A percentile compares a stretch with the other conserved stretches of the same genome.
phyloP scores from a whole-genome alignment of 2,888 invertebrate species.

The Melanostoma scalare region DNA sequence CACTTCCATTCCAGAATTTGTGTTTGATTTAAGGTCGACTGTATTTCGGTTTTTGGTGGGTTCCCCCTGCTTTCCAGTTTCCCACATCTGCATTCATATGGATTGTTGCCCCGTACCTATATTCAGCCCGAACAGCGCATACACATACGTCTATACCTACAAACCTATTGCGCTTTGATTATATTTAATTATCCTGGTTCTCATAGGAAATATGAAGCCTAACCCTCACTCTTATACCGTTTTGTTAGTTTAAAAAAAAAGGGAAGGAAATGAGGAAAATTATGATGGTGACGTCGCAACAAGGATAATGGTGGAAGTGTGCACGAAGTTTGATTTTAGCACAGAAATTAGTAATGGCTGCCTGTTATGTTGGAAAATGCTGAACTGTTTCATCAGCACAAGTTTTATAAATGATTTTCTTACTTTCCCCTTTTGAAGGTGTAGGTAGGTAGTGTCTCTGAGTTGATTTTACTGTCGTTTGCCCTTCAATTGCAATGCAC shows the following conservation, averaged over 20 bases:
- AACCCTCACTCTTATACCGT: constrained; percentile 34
- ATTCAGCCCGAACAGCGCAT: constrained; percentile 38
- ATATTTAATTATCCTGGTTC: constrained; percentile 66
- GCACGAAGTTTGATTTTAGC: constrained; percentile 47
- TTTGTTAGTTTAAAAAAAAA: constrained; percentile 40
- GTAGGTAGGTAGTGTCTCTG: neutral
- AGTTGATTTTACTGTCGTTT: too few relatives aligned
- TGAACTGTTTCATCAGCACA: constrained; percentile 33
- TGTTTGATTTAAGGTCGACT: constrained; percentile 37
- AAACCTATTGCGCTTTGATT: constrained; percentile 38
- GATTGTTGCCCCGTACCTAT: neutral
- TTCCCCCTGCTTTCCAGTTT: constrained; percentile 54
- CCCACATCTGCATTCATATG: constrained; percentile 61
- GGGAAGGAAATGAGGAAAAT: neutral
- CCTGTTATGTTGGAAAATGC: constrained; percentile 14
- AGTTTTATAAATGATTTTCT: constrained; percentile 46
- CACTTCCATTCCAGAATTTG: constrained; percentile 31
- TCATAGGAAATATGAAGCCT: constrained; percentile 58
- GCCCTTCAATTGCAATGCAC: too few relatives aligned
- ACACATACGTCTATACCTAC: neutral
- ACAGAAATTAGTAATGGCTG: constrained; percentile 63
- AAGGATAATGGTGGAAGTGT: constrained; percentile 32
- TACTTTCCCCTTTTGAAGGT: constrained; percentile 18
- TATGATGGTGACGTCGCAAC: constrained; percentile 12
- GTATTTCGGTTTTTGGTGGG: constrained; percentile 26